Evolutionary conservation across 2,797 vertebrate genomes (phyloP), one percentile per base, ranked within the genome.

Genomic region (Thunnus albacares): DNA sequence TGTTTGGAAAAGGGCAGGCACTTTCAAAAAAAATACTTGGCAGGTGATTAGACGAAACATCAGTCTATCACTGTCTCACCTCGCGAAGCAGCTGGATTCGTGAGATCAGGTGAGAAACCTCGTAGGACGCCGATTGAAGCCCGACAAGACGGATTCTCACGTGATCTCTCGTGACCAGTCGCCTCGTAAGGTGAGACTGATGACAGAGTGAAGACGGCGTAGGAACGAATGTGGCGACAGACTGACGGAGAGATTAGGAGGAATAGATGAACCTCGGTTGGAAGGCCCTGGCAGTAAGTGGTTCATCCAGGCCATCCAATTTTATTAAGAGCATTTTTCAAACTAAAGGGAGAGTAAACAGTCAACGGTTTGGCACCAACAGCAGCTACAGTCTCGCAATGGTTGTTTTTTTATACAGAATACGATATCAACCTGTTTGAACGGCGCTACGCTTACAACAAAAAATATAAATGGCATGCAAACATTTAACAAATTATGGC

Each of bases 261-360:
- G 12, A 65, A 67, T 4, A 62, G 10, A 68, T 84, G 43, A 22
- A 69, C 9, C 22, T 72, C 41, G 26, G 71, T 1, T 49, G 61
- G 35, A 59, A 35, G 9, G 8, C 3, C 0, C 49, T 45, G 24
- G 11, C 22, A 35, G 60, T 1, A 7, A 74, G 35, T 3, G 52
- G 20, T 30, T 14, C 10, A 6, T 5, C 11, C 0, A 24, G 18
- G 18, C 38, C 2, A 15, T 53, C 17, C 20, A 33, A 3, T 64
- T 80, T 61, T 20, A 71, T 53, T 51, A 35, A 57, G 10, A 53
- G n/a, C 45, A 6, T 12, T 35, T 58, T 20, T 62, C 10, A 62
- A 24, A 38, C 65, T 15, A 3, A 51, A 15, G 26, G 24, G 5
- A 26, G 22, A 49, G 53, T 60, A 13, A 60, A 51, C 10, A 13